These are phyloP conservation scores for Artibeus jamaicensis DNA, from an alignment of 2,797 vertebrate genomes.

Conservation along the genomic window DNA sequence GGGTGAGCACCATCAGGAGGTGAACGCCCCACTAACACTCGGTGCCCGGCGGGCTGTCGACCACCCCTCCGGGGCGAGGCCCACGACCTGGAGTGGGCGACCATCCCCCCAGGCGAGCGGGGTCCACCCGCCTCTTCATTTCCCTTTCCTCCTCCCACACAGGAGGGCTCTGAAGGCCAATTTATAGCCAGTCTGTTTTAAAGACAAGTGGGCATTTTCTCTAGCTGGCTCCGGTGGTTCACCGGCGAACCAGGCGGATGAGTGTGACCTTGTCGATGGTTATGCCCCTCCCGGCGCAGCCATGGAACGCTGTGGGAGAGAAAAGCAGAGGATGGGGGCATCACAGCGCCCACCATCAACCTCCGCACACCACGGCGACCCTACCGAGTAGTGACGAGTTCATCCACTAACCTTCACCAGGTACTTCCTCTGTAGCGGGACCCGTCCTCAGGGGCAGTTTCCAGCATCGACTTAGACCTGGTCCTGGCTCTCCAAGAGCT, in stretches of 20 bases:
- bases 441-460: neutral
- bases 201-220: neutral
- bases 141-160: neutral
- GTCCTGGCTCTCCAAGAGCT: neutral
- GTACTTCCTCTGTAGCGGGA: neutral
- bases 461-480: neutral
- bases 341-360: neutral
- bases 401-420: neutral
- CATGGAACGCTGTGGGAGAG: neutral
- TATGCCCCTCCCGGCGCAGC: neutral
- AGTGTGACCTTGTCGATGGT: neutral
- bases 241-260: neutral
- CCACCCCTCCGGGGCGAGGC: neutral
- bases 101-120: too few relatives aligned
- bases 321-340: neutral
- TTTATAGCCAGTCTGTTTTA: neutral
- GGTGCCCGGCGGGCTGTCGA: accelerated
- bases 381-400: neutral
- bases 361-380: neutral
- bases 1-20: neutral
- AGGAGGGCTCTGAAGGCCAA: neutral
- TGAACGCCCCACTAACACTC: neutral
- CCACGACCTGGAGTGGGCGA: too few relatives aligned
- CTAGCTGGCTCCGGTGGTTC: neutral
- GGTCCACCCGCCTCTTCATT: neutral